Evolutionary conservation across 2,113 vertebrate species (phyloP).

Genomic region (Periophthalmus modestus): DNA sequence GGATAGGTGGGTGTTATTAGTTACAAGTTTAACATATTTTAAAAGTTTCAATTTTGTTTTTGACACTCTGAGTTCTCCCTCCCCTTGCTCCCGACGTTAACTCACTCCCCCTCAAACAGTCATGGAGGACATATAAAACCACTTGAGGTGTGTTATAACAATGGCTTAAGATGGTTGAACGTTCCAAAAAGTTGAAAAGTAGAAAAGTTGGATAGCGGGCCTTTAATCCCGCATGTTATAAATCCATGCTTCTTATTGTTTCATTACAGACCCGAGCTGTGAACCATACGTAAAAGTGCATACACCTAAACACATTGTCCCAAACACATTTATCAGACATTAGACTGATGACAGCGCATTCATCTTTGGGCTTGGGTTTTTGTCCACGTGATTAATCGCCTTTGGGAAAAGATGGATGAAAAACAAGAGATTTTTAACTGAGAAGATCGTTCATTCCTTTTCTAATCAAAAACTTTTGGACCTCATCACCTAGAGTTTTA

Average conservation of each 20-base stretch:
- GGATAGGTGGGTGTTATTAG: too few species aligned
- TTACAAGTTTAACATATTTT: too few species aligned
- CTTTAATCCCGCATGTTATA: background rate
- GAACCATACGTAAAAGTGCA: conserved; percentile 3
- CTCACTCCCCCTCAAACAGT: too few species aligned
- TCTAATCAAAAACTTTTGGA: background rate
- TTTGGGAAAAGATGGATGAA: conserved; percentile 3
- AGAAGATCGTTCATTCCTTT: background rate
- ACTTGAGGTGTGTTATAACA: too few species aligned
- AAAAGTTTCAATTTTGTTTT: too few species aligned
- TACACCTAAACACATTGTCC: background rate
- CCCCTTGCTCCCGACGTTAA: too few species aligned
- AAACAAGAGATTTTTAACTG: conserved; percentile 1
- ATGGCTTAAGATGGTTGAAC: too few species aligned
- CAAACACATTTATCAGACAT: conserved; percentile 8
- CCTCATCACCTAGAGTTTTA: background rate
- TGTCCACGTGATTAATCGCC: background rate
- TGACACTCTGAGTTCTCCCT: too few species aligned
- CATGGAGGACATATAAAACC: too few species aligned
- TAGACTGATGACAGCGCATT: conserved; percentile 2
- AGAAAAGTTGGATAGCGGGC: background rate
- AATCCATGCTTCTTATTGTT: background rate
- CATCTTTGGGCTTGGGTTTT: background rate
- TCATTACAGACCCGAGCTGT: background rate
- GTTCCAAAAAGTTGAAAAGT: too few species aligned